A percentile compares a stretch with the other conserved stretches of the same genome.
phyloP scores from a whole-genome alignment of 2,888 invertebrate genomes.

The Spatulosminthurus flaviceps region DNA sequence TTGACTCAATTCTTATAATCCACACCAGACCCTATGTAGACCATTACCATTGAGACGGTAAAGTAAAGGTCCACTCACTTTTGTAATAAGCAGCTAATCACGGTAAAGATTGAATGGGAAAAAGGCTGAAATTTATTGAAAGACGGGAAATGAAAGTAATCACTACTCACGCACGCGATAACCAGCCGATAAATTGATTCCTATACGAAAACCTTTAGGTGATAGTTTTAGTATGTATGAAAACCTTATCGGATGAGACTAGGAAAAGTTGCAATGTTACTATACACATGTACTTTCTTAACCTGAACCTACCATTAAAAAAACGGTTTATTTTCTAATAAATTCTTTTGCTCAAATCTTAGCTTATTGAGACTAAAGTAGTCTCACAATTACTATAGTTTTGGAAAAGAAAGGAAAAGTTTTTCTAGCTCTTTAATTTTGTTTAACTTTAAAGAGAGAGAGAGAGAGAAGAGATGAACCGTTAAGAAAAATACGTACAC shows the following conservation, averaged over 20 bases:
- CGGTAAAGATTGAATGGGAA: background rate
- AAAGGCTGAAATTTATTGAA: conserved; percentile 29
- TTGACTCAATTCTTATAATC: background rate
- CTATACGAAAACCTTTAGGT: background rate
- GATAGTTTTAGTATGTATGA: background rate
- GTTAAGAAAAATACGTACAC: too few species aligned
- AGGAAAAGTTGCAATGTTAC: too few species aligned
- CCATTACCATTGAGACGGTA: background rate
- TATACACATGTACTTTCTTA: too few species aligned
- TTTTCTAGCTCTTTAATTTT: background rate
- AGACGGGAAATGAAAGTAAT: conserved; percentile 40
- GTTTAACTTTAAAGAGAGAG: too few species aligned
- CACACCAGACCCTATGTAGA: background rate
- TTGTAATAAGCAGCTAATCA: background rate
- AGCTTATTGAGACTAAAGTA: too few species aligned
- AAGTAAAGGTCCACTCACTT: background rate
- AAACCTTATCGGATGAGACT: background rate
- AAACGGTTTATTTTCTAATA: too few species aligned
- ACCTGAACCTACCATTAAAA: too few species aligned
- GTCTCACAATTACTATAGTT: too few species aligned
- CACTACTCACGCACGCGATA: conserved; percentile 13
- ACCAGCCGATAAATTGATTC: conserved; percentile 27
- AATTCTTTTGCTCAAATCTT: too few species aligned
- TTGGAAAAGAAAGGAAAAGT: conserved; percentile 16
- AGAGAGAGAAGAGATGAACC: too few species aligned